Base-by-base conservation (phyloP, 1,140 invertebrate species). In the Nephila pilipes region DNA sequence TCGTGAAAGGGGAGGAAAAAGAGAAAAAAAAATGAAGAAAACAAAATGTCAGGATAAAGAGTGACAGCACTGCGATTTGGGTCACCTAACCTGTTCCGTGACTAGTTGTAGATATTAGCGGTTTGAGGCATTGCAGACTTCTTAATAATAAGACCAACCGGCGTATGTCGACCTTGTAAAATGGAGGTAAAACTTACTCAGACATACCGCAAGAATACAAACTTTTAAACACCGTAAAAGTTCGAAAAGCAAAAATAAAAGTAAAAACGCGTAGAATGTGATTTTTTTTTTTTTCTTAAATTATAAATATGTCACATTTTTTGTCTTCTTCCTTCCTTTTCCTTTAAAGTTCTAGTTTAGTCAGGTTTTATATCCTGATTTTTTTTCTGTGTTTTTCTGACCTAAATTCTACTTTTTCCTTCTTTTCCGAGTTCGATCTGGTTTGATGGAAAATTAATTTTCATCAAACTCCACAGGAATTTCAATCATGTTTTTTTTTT, bases 321-420 rank as follows among this genome's bases (percentile, higher is more conserved):
- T 32, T 58, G 8, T 60, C 58, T 22, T 55, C 36, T 85, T 85
- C 90, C 63, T 80, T 90, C 69, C 69, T 79, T 87, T 87, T 75
- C 87, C 87, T 88, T 88, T 88, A 88, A 91, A 58, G 85, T 58
- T 79, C 91, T 36, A 87, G 83, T 93, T 87, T 79, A 87, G 46
- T 75, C 91, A 69, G 85, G 91, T 93, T 93, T 93, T 87, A 54
- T 87, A 93, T 87, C 91, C 83, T 93, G 60, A 87, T 87, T 87
- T 58, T 93, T 75, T 93, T 87, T 80, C 80, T 29, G 3, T 91
- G 79, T 63, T 85, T 91, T 91, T 20, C 5, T 93, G 91, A 93
- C 91, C 91, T 87, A 93, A 57, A 87, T 93, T 58, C n/a, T 57
- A n/a, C 20, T 38, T 81, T 93, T 93, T 87, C 85, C 85, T 93